These are phyloP conservation scores for Mirounga angustirostris DNA, from an alignment of 2,113 vertebrate species.

Conservation along the genomic window DNA sequence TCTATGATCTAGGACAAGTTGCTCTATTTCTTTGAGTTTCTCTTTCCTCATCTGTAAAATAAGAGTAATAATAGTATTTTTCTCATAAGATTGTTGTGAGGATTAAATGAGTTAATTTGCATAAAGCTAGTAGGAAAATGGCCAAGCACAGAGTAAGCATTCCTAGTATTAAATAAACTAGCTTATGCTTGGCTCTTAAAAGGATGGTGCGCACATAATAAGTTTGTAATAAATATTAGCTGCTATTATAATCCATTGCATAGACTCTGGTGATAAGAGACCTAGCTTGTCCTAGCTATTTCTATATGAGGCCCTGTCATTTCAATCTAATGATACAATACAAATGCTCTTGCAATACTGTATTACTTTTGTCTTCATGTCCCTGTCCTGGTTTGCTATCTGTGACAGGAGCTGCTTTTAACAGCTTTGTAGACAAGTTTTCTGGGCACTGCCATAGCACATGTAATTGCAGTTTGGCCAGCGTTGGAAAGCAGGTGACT, in stretches of 20 bases:
- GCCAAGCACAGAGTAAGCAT: background rate
- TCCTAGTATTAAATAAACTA: background rate
- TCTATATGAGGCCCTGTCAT: background rate
- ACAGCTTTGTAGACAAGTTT: constrained; percentile 47
- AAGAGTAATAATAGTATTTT: background rate
- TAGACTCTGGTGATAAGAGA: constrained; percentile 13
- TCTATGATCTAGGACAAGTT: constrained; percentile 6
- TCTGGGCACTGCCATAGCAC: background rate
- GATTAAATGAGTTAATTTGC: background rate
- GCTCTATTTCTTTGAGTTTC: background rate
- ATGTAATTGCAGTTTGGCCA: constrained; percentile 17
- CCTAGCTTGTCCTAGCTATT: background rate
- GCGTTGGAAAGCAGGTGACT: background rate
- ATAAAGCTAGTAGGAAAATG: background rate
- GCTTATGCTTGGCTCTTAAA: background rate
- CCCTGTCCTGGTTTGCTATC: constrained; percentile 33
- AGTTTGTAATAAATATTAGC: constrained; percentile 15
- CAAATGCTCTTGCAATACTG: background rate
- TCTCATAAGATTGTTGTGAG: background rate
- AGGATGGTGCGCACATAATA: background rate
- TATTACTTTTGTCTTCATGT: constrained; percentile 25
- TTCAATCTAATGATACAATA: constrained; percentile 1
- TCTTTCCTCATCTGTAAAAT: constrained; percentile 27
- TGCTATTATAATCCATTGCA: background rate
- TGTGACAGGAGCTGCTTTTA: constrained; percentile 39